Conservation (phyloP, 92 coral and sea anemone genomes). For the Bergia sp. region DNA sequence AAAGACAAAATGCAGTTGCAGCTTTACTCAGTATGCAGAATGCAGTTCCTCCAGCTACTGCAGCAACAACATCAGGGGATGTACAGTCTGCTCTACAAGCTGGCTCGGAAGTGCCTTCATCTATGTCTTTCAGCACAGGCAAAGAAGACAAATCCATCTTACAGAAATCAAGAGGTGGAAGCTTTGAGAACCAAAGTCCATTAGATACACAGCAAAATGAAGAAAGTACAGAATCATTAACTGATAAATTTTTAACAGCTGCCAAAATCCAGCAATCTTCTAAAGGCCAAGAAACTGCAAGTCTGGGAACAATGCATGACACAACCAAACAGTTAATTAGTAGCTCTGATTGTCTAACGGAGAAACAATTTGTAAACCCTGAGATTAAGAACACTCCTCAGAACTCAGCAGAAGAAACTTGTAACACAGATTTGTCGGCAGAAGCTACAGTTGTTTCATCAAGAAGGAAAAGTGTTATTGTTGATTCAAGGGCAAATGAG, state of each 20-base stretch:
- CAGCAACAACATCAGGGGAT: slow-evolving; percentile 38
- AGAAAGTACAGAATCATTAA: neutral
- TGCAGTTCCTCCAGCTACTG: slow-evolving; percentile 21
- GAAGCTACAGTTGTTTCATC: slow-evolving; percentile 46
- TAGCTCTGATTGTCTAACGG: neutral
- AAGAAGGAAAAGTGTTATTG: slow-evolving; percentile 28
- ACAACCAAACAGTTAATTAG: neutral
- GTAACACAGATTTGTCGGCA: neutral
- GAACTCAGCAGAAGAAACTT: neutral
- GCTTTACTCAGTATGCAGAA: slow-evolving; percentile 41
- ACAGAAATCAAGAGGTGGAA: neutral
- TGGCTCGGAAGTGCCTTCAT: neutral
- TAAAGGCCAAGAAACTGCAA: neutral
- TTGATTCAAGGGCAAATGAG: slow-evolving; percentile 15
- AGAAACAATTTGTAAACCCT: neutral
- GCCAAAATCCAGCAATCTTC: neutral
- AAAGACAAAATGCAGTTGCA: slow-evolving; percentile 64
- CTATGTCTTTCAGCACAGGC: neutral
- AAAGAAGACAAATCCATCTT: neutral
- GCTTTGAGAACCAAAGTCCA: neutral
- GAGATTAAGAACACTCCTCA: slow-evolving; percentile 10
- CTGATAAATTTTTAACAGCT: neutral
- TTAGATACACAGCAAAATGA: neutral
- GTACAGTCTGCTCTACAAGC: neutral
- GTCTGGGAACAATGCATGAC: neutral